Evolutionary conservation across 2,797 vertebrate genomes (phyloP).

Genomic region (Acanthopagrus latus): DNA sequence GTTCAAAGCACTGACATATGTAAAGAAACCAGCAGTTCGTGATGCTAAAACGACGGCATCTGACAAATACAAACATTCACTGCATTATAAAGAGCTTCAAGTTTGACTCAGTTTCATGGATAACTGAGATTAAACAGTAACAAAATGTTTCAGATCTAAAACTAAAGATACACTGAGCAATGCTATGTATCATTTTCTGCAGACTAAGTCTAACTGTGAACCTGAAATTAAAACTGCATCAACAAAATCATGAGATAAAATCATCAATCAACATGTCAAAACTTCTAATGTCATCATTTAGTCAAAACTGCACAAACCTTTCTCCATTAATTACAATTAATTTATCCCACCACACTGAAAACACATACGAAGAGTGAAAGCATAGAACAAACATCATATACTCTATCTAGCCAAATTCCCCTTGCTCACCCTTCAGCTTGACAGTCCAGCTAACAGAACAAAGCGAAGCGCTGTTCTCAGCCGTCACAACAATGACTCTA

Average conservation of each 20-base stretch:
- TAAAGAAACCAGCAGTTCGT: no score
- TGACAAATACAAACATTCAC: no score
- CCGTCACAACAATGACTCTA: not conserved
- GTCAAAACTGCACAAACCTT: not conserved
- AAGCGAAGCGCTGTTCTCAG: not conserved
- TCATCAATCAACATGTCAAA: not conserved
- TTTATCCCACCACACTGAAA: not conserved
- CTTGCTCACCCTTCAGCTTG: not conserved
- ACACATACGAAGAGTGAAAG: not conserved
- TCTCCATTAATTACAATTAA: not conserved
- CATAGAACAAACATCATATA: not conserved
- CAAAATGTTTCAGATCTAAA: no score
- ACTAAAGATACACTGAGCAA: not conserved
- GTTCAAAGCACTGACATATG: no score
- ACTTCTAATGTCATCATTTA: not conserved
- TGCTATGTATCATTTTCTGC: not conserved
- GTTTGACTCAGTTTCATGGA: not conserved
- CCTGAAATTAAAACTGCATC: not conserved
- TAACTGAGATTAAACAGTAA: not conserved
- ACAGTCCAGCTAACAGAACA: not conserved
- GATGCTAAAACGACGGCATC: no score
- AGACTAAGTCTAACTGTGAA: not conserved
- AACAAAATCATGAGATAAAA: not conserved
- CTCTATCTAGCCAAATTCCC: not conserved
- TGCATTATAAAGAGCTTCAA: not conserved